Evolutionary conservation across 2,797 vertebrate species (phyloP), one percentile per base, ranked within the genome.

Genomic region (Rhinoraja longicauda): DNA sequence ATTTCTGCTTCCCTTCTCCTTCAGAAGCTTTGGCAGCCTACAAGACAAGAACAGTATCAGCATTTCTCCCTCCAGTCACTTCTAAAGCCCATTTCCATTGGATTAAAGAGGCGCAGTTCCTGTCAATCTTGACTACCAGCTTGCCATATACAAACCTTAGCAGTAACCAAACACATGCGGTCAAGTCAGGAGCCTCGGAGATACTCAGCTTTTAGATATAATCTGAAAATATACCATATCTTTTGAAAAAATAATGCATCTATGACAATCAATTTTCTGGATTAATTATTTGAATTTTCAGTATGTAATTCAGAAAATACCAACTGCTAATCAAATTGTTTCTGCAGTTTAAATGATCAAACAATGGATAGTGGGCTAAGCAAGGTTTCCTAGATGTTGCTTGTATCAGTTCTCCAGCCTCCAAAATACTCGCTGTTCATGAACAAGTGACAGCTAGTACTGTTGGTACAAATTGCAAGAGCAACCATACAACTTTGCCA

Each of bases 1-100:
- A 97, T 94, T 97, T 98, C 91, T 97, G 96, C 94, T 97, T 98
- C 70, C 97, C 97, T 94, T 98, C 98, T 62, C 98, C 97, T 92
- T 97, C 97, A 0, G 96, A 97, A 73, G 95, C 96, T 95, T 96
- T 97, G 93, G 97, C 97, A 93, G 96, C 97, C 98, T 99, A 95
- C 26, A 75, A 75, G 72, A 92, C 70, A 92, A 92, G 26, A 72
- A 75, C 75, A 75, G 72, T 39, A 92, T 75, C 39, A 92, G 26
- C 90, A 73, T 67, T 6, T 88, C 70, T 70, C 13, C 62, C 17
- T 88, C 84, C 62, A 62, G 84, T 67, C 84, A n/a, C 84, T 88
- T 88, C 59, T 67, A 88, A 88, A 88, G 84, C 29, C 59, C 32
- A 88, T 67, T 88, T 67, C 21, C n/a, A 88, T n/a, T 88, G 84